These are phyloP conservation scores for Belonocnema kinseyi DNA, from an alignment of 1,140 invertebrate species.

Conservation along the genomic window DNA sequence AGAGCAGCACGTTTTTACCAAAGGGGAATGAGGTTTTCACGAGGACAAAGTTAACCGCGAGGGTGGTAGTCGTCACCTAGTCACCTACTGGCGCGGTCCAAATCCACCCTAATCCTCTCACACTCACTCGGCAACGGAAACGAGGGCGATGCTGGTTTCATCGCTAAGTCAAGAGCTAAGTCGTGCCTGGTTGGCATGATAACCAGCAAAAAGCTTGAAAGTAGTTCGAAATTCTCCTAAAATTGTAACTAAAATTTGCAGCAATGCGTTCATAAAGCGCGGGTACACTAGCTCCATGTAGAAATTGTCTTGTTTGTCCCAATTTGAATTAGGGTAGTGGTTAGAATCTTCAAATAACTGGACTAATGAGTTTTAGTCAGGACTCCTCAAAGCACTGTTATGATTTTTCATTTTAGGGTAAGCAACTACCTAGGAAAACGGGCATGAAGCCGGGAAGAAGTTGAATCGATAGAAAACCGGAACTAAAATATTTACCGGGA, in stretches of 20 bases:
- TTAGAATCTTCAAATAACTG: too few species aligned
- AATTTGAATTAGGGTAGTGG: too few species aligned
- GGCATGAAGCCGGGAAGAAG: too few species aligned
- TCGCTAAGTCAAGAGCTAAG: slow-evolving; percentile 29
- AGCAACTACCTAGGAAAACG: too few species aligned
- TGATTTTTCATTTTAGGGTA: too few species aligned
- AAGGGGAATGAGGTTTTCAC: slow-evolving; percentile 24
- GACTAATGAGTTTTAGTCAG: too few species aligned
- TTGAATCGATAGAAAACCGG: too few species aligned
- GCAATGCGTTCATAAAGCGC: neutral
- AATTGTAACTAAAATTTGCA: neutral
- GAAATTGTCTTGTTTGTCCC: too few species aligned
- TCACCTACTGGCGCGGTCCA: slow-evolving; percentile 27
- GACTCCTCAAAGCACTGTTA: too few species aligned
- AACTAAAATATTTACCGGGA: too few species aligned
- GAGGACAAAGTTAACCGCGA: slow-evolving; percentile 30
- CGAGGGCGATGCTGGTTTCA: slow-evolving; percentile 26
- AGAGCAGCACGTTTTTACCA: neutral
- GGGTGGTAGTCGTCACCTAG: slow-evolving; percentile 18
- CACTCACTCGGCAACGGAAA: slow-evolving; percentile 22
- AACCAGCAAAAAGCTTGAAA: slow-evolving; percentile 25
- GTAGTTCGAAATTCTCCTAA: neutral
- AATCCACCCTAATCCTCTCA: slow-evolving; percentile 26
- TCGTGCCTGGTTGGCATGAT: slow-evolving; percentile 30
- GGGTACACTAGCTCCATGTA: too few species aligned